A percentile compares a stretch with the other conserved stretches of the same genome.
Evolutionary conservation across 1,140 invertebrate genomes (phyloP).

Genomic region (Musca domestica): DNA sequence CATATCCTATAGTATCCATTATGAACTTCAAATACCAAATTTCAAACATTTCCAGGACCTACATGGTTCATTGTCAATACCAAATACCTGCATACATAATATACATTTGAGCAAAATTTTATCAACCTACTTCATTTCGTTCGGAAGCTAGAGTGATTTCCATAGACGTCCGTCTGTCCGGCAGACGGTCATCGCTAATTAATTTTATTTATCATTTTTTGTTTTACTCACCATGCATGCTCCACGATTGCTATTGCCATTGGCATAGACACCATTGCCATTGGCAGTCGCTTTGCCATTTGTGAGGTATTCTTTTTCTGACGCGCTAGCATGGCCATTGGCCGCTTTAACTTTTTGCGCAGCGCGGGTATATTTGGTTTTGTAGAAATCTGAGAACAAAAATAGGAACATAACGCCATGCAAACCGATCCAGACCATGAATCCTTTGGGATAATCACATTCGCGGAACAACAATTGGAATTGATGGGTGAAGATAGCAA

Average conservation of each 20-base stretch:
- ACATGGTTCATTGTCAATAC: no score
- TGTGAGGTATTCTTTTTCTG: constrained; percentile 11
- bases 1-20: no score
- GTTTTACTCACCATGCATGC: constrained; percentile 48
- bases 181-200: no score
- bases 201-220: no score
- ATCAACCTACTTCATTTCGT: no score
- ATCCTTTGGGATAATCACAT: constrained; percentile 86
- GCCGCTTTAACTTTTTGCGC: constrained; percentile 24
- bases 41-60: no score
- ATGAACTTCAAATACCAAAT: no score
- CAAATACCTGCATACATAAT: no score
- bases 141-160: no score
- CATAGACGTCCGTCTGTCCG: no score
- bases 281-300: constrained; percentile 21
- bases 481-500: constrained; percentile 83
- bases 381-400: constrained; percentile 94
- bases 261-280: constrained; percentile 25
- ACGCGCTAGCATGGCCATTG: constrained; percentile 25
- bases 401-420: constrained; percentile 92
- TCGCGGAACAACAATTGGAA: constrained; percentile 87
- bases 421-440: constrained; percentile 91
- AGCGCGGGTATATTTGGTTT: constrained; percentile 68
- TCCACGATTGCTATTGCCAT: constrained; percentile 41
- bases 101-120: no score